phyloP scores from a whole-genome alignment of 1,140 invertebrate species.

The Choristoneura fumiferana region DNA sequence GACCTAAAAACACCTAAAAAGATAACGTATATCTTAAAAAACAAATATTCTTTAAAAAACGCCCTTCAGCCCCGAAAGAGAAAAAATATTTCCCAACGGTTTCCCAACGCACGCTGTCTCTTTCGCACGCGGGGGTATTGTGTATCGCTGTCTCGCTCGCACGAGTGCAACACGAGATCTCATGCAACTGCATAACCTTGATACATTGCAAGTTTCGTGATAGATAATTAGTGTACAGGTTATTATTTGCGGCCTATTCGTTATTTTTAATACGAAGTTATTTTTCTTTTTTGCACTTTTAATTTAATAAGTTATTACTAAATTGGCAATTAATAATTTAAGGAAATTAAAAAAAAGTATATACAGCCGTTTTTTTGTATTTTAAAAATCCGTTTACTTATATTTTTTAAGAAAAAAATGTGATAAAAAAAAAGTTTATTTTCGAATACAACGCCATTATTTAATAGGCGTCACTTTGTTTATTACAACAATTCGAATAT shows the following conservation, averaged over 20 bases:
- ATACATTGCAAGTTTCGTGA: slow-evolving; percentile 74
- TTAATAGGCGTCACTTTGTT: too few species aligned
- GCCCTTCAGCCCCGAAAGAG: slow-evolving; percentile 71
- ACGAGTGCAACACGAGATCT: slow-evolving; percentile 71
- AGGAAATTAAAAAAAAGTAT: too few species aligned
- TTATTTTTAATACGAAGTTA: background rate
- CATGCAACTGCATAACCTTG: slow-evolving; percentile 73
- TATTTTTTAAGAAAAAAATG: too few species aligned
- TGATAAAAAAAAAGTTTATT: too few species aligned
- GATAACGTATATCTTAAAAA: slow-evolving; percentile 55
- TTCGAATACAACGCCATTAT: too few species aligned
- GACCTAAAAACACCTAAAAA: slow-evolving; percentile 43
- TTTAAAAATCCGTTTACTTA: too few species aligned
- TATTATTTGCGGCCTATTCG: slow-evolving; percentile 47
- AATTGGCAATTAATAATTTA: too few species aligned
- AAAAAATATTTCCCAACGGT: slow-evolving; percentile 76
- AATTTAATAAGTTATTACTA: too few species aligned
- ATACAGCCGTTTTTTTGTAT: too few species aligned
- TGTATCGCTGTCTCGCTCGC: slow-evolving; percentile 54
- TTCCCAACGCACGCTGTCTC: slow-evolving; percentile 66
- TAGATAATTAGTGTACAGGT: slow-evolving; percentile 74
- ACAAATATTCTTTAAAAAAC: slow-evolving; percentile 63
- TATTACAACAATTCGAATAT: too few species aligned
- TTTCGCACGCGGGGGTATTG: slow-evolving; percentile 57
- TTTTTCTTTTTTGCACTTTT: too few species aligned